Conservation (phyloP, 2,113 vertebrate genomes). For the Noctilio leporinus region DNA sequence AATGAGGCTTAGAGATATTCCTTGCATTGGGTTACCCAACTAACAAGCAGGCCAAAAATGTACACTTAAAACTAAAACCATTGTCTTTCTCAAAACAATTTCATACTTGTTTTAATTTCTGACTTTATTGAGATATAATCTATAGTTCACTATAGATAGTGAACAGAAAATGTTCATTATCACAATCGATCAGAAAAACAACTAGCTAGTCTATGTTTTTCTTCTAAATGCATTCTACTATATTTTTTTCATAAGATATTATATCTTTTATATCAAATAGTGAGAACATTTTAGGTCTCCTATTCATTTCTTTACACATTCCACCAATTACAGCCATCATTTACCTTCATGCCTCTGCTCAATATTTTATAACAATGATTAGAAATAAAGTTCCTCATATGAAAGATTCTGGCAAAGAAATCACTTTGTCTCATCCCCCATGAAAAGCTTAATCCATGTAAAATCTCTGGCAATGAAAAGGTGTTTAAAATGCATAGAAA, state of each 20-base stretch:
- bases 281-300: fast-evolving
- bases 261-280: neutral
- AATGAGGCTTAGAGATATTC: neutral
- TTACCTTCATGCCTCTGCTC: neutral
- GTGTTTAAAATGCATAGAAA: neutral
- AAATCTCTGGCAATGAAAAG: neutral
- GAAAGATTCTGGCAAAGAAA: neutral
- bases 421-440: neutral
- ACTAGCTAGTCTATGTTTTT: neutral
- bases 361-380: neutral
- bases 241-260: neutral
- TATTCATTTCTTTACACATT: fast-evolving
- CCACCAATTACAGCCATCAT: neutral
- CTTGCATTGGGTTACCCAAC: neutral
- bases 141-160: no score
- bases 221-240: neutral
- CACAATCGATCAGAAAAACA: neutral
- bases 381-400: neutral
- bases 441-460: neutral
- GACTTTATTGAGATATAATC: neutral
- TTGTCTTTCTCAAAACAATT: neutral
- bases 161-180: neutral
- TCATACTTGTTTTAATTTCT: neutral
- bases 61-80: neutral
- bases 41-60: neutral